Percentiles rank a stretch among this genome's conserved stretches.
Evolutionary conservation across 2,113 vertebrate species (phyloP).

Genomic region (Eolophus roseicapilla): DNA sequence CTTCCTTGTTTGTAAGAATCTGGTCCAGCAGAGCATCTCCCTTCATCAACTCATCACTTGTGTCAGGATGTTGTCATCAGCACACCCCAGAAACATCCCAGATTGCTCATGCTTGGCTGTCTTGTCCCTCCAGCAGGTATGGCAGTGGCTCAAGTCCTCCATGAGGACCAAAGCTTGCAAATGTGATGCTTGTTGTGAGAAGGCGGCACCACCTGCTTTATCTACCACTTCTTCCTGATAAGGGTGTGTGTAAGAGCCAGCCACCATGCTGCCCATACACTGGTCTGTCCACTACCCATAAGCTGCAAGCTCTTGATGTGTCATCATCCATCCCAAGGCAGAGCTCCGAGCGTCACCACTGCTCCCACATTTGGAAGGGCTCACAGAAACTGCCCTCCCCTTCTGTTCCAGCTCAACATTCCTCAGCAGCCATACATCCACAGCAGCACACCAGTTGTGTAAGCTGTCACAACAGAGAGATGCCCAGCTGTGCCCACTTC

Average conservation of each 20-base stretch:
- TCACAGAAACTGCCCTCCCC: neutral
- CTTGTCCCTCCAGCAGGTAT: neutral
- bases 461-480: neutral
- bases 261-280: fast-evolving
- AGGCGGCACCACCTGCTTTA: neutral
- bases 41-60: neutral
- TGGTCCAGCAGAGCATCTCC: neutral
- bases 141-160: neutral
- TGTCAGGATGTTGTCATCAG: neutral
- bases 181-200: neutral
- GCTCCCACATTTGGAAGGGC: neutral
- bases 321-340: neutral
- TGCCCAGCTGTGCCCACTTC: neutral
- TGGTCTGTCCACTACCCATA: neutral
- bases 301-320: neutral
- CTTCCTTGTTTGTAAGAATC: neutral
- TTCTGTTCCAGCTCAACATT: neutral
- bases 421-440: neutral
- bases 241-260: neutral
- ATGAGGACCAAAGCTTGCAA: neutral
- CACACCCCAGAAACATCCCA: neutral
- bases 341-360: neutral
- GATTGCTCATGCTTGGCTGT: neutral
- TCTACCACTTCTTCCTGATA: neutral
- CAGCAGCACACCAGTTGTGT: fast-evolving